Base-by-base conservation (phyloP, 2,113 vertebrate genomes). In the Andinoacara biseriatus region DNA sequence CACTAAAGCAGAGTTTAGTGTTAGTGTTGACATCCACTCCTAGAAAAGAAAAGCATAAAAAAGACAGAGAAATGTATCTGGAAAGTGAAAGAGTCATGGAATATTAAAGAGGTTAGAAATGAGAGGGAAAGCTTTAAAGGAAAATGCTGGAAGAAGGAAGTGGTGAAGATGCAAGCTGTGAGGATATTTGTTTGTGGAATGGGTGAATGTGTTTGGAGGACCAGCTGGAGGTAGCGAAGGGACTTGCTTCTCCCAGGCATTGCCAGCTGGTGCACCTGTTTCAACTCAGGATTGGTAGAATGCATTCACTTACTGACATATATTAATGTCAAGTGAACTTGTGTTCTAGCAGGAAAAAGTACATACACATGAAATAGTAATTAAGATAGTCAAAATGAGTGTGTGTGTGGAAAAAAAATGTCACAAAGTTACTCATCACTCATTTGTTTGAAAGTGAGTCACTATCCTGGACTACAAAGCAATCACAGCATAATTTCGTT, bases 221-320 rank as follows among this genome's bases (percentile, higher is more conserved):
- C 81, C 83, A 91, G 86, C 88, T 87, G 90, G 90, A 77, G 74
- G 78, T 79, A 75, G 46, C 80, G 81, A 82, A 61, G 61, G 33
- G 26, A 60, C 52, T 81, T 43, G 38, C 49, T 69, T 82, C 75
- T 57, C 46, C n/a, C 78, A 76, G 62, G 83, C 38, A 60, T 76
- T 40, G 86, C 78, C 91, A 89, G 83, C 83, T 85, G 87, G 17
- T 87, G 84, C 80, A 89, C 90, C 72, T 87, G 82, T 78, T 89
- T 69, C 75, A 80, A 62, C 69, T 87, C 75, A 14, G 72, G 74
- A 57, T n/a, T 17, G 59, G 24, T 59, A 65, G 62, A 84, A 76
- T 43, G 80, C 22, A 20, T 31, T 58, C 78, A 74, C 72, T 83
- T 62, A 49, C 63, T 76, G 67, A 87, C 76, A 75, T 86, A 58